phyloP scores from a whole-genome alignment of 2,797 vertebrate species.

The Discoglossus pictus region DNA sequence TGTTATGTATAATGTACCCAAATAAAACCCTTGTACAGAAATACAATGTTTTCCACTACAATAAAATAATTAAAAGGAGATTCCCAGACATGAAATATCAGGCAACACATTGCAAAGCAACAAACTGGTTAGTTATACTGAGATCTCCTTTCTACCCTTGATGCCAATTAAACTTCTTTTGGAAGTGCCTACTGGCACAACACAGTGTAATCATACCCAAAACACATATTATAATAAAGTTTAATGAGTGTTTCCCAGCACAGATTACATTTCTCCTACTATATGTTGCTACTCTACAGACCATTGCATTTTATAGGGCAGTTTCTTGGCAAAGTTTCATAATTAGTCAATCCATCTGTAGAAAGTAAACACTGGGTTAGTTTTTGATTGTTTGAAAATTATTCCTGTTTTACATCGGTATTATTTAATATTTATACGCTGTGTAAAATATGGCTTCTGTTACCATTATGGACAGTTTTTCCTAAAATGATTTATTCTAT shows the following conservation, averaged over 20 bases:
- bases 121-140: neutral
- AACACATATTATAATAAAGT: conserved; percentile 45
- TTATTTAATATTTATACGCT: no score
- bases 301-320: conserved; percentile 21
- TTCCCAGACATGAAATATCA: neutral
- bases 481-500: no score
- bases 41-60: no score
- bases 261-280: conserved; percentile 23
- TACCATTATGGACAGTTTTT: no score
- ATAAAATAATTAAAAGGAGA: no score
- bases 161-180: conserved; percentile 21
- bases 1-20: no score
- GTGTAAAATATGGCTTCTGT: no score
- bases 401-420: no score
- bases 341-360: conserved; percentile 3
- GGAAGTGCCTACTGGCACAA: conserved; percentile 31
- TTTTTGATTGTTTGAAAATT: no score
- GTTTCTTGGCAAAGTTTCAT: conserved; percentile 32
- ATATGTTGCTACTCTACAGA: conserved; percentile 26
- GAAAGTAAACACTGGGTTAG: neutral
- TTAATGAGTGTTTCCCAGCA: conserved; percentile 41
- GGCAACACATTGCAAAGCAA: neutral
- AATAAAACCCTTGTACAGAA: no score
- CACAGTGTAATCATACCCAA: conserved; percentile 4
- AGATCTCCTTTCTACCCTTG: conserved; percentile 30